Base-by-base conservation (phyloP, 2,888 invertebrate species). In the Globia sparganii region DNA sequence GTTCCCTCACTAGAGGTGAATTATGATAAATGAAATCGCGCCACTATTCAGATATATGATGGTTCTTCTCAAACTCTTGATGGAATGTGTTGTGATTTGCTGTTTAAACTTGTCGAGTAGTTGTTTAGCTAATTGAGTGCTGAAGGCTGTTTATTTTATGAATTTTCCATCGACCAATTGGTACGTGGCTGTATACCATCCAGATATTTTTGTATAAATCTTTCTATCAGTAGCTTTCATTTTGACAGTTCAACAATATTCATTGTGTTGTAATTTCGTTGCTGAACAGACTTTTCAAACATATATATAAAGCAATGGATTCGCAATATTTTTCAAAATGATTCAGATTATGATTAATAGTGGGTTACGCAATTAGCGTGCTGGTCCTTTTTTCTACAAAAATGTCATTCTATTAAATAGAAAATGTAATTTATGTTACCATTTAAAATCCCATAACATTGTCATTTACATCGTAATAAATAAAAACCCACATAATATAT, bases 1-100 rank as follows among this genome's bases (percentile, higher is more conserved):
- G 93, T 94, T 94, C 91, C 93, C 92, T 92, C 93, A 92, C 94
- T 93, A 93, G 92, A 93, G 91, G 93, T 92, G 93, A 95, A 94
- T 95, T 94, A 93, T 94, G 95, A 95, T 95, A 93, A 94, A 95
- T 95, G 92, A 91, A 92, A 92, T 91, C 91, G 88, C 66, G 85
- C 88, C 89, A 87, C 90, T 90, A 91, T 90, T 91, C 87, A 87
- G 88, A 43, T 40, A 43, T 40, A 87, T 77, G 75, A 79, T 78
- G 76, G 61, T 78, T 82, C 73, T 72, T 83, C 80, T 85, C 75
- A 71, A 81, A 83, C 76, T 84, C 79, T 78, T 83, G 78, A 82
- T 74, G 46, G 77, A 77, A 77, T 77, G 65, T 72, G 74, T 72
- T 66, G 66, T 82, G 80, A 89, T 89, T 85, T 68, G 25, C 62